Evolutionary conservation across 2,113 vertebrate genomes (phyloP), one percentile per base, ranked within the genome.

Genomic region (Anoura caudifer): DNA sequence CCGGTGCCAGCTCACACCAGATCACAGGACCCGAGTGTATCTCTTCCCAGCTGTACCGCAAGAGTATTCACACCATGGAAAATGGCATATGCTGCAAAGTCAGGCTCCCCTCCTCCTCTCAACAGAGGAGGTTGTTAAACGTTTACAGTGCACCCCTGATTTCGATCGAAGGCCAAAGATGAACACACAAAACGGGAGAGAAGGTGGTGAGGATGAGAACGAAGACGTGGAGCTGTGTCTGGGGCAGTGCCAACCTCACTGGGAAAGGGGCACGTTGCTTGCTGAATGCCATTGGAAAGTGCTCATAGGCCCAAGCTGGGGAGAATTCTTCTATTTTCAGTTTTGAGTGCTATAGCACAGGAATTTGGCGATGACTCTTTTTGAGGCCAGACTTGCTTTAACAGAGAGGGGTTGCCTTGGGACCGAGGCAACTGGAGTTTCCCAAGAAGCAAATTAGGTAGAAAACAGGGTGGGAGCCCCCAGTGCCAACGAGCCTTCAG

Each of bases 211-310:
- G n/a, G 43, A 61, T 52, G 36, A 90, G 36, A 84, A 73, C 61
- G 52, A 33, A 79, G 22, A 65, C 36, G 41, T 69, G 22, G 65
- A 54, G 6, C 17, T 77, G 45, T 52, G 20, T 82, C 54, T 45
- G 59, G 24, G 80, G 33, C 56, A 73, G 33, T 61, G 92, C 70
- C 84, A n/a, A 59, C 22, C 59, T 43, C 50, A 20, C 5, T 20
- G 31, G 80, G 59, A 65, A 95, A 77, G 56, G 20, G 59, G 72
- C 87, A 52, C 33, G 90, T 92, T 90, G 76, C 59, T 88, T 63
- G 79, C 59, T 80, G 56, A 77, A 69, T 20, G 38, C 41, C 36
- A 7, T 63, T 45, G 72, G 91, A 56, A 61, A 87, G 52, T 43
- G n/a, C 85, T 88, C 13, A 31, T 16, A 87, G 91, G 38, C 50